Base-by-base conservation (phyloP, 2,797 vertebrate genomes). In the Hirundo rustica region DNA sequence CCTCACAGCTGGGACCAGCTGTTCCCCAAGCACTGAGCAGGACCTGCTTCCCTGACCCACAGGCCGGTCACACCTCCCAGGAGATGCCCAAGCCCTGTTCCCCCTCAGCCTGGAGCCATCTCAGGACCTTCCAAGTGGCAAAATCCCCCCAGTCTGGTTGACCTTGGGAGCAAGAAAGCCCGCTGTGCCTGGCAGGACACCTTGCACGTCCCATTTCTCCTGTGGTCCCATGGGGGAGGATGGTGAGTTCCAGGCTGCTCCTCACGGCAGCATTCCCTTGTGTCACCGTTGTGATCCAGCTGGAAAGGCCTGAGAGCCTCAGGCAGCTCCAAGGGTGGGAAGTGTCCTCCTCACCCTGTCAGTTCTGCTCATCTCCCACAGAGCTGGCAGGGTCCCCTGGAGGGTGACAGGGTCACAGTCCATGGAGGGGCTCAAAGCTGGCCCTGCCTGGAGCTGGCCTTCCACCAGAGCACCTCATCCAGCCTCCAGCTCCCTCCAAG, bases 71-170 rank as follows among this genome's bases (percentile, higher is more conserved):
- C 11, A 10, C 19, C 7, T 40, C 17, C 15, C 72, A 27, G n/a
- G 14, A 42, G 8, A 20, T 53, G 32, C 50, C 54, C 30, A 53
- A 23, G 8, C 6, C 9, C 17, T 68, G 19, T 3, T 72, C 9
- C n/a, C 12, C 44, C 54, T 78, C 54, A 77, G 5, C 34, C 66
- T 68, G 38, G 19, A 73, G 20, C 14, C 34, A 58, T 18, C 38
- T 64, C 55, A 36, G 58, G 27, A 32, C 13, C 29, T 85, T 76
- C 51, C 36, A 61, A 45, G 21, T 7, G 27, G 7, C 50, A 74
- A 64, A 83, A 50, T 40, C 18, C 16, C 16, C 18, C 21, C 1
- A 7, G 21, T 7, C 10, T 61, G 29, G 34, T 25, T 0, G 0
- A 10, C 13, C 5, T 16, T 34, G 25, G 30, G 10, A 34, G 6